Evolutionary conservation across 2,888 invertebrate genomes (phyloP).

Genomic region (Macrosoma leucophasiata): DNA sequence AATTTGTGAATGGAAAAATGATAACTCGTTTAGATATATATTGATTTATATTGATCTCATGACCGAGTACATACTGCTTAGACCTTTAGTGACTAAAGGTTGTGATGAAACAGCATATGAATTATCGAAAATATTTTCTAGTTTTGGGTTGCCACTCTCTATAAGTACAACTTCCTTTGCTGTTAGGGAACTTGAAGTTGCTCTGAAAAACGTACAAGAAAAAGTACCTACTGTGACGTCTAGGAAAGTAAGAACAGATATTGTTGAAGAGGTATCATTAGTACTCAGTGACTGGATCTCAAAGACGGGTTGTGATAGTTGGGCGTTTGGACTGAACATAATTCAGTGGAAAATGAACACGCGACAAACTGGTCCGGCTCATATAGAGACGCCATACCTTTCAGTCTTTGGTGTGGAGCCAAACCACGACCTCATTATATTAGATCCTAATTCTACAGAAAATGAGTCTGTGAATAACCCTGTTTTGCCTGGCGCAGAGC

Average conservation of each 20-base stretch:
- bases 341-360: too few species aligned
- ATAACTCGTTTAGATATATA: slow-evolving; percentile 1
- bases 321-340: neutral
- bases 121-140: slow-evolving; percentile 1
- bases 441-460: too few species aligned
- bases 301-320: neutral
- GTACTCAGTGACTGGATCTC: neutral
- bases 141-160: slow-evolving; percentile 3
- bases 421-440: too few species aligned
- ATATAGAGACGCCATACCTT: too few species aligned
- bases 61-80: neutral
- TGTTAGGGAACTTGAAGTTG: too few species aligned
- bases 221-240: neutral
- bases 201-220: neutral
- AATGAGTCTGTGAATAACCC: too few species aligned
- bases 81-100: neutral
- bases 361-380: too few species aligned
- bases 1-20: neutral
- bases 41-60: slow-evolving; percentile 1
- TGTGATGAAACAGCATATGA: neutral
- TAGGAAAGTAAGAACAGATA: neutral
- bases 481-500: too few species aligned
- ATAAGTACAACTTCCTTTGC: too few species aligned
- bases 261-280: slow-evolving; percentile 1
- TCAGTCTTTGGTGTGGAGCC: too few species aligned